phyloP scores from a whole-genome alignment of 2,113 vertebrate species.

The Tyrannus savana region DNA sequence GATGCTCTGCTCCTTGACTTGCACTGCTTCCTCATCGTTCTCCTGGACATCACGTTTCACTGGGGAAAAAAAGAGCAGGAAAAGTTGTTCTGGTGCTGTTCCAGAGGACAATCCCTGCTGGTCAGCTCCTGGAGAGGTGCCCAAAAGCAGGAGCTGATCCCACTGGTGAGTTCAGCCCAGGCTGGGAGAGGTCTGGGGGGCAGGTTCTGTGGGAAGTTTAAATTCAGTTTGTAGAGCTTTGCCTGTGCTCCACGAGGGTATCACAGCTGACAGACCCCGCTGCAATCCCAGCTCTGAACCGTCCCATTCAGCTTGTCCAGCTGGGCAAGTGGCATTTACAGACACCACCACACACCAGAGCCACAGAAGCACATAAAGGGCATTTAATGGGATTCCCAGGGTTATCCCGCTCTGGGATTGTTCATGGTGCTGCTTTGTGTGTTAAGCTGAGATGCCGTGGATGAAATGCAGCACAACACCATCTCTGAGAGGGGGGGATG shows the following conservation, averaged over 20 bases:
- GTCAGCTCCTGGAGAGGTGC: neutral
- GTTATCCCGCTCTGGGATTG: too few species aligned
- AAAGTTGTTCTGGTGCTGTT: neutral
- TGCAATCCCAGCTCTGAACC: neutral
- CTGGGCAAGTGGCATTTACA: neutral
- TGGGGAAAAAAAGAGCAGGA: constrained; percentile 49
- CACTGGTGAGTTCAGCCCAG: neutral
- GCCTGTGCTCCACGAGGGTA: neutral
- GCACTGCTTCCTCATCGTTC: constrained; percentile 95
- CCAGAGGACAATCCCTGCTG: neutral
- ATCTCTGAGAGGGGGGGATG: neutral
- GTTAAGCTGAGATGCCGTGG: fast-evolving
- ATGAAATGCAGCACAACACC: fast-evolving
- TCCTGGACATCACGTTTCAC: constrained; percentile 97
- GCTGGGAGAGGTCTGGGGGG: neutral
- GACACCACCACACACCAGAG: neutral
- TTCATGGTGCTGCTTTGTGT: neutral
- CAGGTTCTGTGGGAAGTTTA: neutral
- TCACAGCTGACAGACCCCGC: neutral
- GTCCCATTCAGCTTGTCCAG: neutral
- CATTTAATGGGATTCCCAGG: neutral
- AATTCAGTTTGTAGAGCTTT: fast-evolving
- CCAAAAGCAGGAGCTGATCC: neutral
- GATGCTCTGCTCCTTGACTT: constrained; percentile 99
- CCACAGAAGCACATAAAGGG: neutral